Conservation (phyloP, 2,888 invertebrate genomes). For the Pecten maximus region DNA sequence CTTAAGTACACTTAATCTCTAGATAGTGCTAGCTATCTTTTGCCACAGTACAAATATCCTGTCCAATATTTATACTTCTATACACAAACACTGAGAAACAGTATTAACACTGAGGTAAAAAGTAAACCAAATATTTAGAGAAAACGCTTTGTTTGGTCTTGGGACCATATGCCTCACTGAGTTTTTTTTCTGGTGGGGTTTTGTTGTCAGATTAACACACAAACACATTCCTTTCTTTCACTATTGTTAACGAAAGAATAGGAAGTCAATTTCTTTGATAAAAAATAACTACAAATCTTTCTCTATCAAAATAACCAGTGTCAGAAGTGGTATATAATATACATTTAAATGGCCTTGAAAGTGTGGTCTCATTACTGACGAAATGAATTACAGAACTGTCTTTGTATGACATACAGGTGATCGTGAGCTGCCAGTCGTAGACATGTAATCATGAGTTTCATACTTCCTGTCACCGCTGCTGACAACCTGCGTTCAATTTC, state of each 20-base stretch:
- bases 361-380: background rate
- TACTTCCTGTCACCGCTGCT: background rate
- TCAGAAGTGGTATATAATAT: background rate
- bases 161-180: background rate
- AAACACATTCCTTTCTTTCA: conserved; percentile 27
- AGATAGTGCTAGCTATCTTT: no score
- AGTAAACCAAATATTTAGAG: background rate
- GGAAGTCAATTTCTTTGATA: background rate
- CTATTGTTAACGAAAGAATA: background rate
- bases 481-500: background rate
- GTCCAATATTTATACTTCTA: background rate
- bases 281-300: background rate
- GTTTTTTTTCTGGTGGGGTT: background rate
- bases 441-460: background rate
- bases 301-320: background rate
- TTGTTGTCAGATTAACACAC: background rate
- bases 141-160: background rate
- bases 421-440: background rate
- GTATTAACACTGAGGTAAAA: background rate
- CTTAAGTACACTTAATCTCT: no score
- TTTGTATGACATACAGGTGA: background rate
- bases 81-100: background rate
- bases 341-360: background rate
- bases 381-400: background rate
- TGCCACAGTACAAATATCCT: background rate